Percentiles rank a stretch among this genome's conserved stretches.
Evolutionary conservation across 53 echinoderm and acorn worm genomes (phyloP).

Genomic region (Arbacia lixula): DNA sequence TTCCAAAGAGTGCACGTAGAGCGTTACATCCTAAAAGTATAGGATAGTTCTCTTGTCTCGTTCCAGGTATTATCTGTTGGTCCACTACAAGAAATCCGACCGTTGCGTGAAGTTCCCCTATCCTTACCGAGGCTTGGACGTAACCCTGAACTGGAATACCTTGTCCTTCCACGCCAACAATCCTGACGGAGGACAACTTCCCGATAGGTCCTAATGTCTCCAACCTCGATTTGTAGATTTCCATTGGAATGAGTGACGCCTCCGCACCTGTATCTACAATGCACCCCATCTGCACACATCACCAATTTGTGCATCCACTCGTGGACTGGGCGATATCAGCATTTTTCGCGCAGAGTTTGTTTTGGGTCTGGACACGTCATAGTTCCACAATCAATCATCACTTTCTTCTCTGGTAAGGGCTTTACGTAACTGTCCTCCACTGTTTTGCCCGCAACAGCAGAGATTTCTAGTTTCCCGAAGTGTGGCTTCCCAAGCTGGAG

Average conservation of each 20-base stretch:
- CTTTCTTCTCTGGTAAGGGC: not conserved
- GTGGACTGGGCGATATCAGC: conserved; percentile 38
- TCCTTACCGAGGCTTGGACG: conserved; percentile 8
- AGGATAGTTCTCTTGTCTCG: conserved; percentile 3
- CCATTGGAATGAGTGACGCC: conserved; percentile 37
- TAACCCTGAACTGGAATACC: conserved; percentile 51
- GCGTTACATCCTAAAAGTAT: conserved; percentile 54
- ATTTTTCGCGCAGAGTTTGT: not conserved
- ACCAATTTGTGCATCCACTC: not conserved
- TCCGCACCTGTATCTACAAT: conserved; percentile 57
- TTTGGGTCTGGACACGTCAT: not conserved
- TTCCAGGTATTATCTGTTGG: not conserved
- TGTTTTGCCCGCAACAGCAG: conserved; percentile 48
- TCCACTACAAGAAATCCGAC: conserved; percentile 42
- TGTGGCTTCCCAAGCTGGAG: not conserved
- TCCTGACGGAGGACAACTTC: not conserved
- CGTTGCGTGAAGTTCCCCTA: conserved; percentile 8
- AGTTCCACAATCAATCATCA: not conserved
- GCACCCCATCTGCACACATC: conserved; percentile 24
- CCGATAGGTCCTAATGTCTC: not conserved
- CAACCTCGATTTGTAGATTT: conserved; percentile 27
- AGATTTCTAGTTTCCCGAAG: conserved; percentile 50
- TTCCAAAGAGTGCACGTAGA: conserved; percentile 2
- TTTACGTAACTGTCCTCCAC: not conserved
- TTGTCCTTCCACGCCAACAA: conserved; percentile 37